Conservation (phyloP, 2,888 invertebrate genomes). For the Coenonympha arcania region DNA sequence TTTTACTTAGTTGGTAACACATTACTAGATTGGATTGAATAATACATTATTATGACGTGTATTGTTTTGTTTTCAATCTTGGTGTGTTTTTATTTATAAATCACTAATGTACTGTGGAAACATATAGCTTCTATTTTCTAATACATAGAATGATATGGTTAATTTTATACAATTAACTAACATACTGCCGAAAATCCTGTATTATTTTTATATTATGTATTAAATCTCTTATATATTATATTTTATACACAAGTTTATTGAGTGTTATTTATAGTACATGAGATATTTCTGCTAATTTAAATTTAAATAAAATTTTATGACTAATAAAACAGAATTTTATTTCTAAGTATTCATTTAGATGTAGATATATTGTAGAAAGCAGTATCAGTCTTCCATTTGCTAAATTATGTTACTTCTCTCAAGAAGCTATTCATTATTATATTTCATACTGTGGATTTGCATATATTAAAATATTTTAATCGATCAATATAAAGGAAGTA, state of each 20-base stretch:
- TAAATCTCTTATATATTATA: slow-evolving; percentile 14
- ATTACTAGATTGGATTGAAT: too few species aligned
- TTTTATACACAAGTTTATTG: slow-evolving; percentile 15
- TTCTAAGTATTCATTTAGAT: background rate
- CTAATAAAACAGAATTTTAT: slow-evolving; percentile 4
- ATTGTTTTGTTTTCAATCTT: too few species aligned
- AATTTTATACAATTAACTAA: slow-evolving; percentile 22
- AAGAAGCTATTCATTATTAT: background rate
- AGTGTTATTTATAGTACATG: slow-evolving; percentile 4
- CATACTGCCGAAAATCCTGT: slow-evolving; percentile 27
- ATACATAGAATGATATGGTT: too few species aligned
- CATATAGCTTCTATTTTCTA: too few species aligned
- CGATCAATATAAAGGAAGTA: slow-evolving; percentile 18
- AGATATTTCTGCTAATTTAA: slow-evolving; percentile 12
- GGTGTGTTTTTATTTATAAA: too few species aligned
- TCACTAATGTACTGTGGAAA: too few species aligned
- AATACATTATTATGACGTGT: too few species aligned
- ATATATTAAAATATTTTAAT: background rate
- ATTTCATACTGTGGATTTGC: background rate
- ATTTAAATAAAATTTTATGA: slow-evolving; percentile 14
- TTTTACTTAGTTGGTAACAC: too few species aligned
- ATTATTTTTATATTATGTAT: slow-evolving; percentile 15
- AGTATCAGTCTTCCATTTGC: background rate
- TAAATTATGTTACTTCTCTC: too few species aligned
- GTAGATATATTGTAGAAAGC: background rate